phyloP scores from a whole-genome alignment of 2,113 vertebrate species.

The Azemiops feae region DNA sequence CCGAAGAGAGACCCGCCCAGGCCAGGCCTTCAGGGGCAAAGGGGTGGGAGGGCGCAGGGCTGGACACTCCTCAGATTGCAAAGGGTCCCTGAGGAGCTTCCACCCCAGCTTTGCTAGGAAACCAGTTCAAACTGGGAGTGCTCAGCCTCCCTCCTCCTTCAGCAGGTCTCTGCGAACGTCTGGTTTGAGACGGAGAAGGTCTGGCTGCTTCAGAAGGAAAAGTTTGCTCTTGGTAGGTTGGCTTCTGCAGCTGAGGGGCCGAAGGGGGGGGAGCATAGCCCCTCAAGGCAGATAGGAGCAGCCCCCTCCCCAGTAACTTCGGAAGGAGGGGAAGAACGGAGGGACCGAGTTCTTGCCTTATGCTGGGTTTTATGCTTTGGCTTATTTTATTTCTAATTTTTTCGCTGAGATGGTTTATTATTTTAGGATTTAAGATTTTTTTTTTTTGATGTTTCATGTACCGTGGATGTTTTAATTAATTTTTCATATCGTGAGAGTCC shows the following conservation, averaged over 20 bases:
- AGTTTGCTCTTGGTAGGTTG: conserved; percentile 80
- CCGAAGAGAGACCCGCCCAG: neutral
- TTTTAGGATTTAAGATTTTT: neutral
- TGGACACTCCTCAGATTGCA: neutral
- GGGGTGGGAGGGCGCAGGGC: neutral
- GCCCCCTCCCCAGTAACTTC: neutral
- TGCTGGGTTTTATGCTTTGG: neutral
- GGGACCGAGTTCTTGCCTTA: neutral
- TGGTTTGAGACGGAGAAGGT: conserved; percentile 91
- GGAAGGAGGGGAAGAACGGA: neutral
- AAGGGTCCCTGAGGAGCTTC: neutral
- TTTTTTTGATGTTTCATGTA: neutral
- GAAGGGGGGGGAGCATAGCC: neutral
- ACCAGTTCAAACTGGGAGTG: neutral
- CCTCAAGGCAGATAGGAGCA: too few species aligned
- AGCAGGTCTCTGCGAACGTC: conserved; percentile 70
- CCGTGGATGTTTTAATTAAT: neutral
- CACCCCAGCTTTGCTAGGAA: neutral
- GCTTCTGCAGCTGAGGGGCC: neutral
- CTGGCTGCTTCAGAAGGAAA: conserved; percentile 85
- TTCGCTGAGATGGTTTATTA: neutral
- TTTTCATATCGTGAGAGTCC: neutral
- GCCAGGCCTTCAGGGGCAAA: neutral
- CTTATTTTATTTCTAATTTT: neutral
- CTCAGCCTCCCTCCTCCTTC: accelerated